Percentiles rank a stretch among this genome's conserved stretches.
Evolutionary conservation across 2,113 vertebrate genomes (phyloP).

Genomic region (Lucifuga dentata): DNA sequence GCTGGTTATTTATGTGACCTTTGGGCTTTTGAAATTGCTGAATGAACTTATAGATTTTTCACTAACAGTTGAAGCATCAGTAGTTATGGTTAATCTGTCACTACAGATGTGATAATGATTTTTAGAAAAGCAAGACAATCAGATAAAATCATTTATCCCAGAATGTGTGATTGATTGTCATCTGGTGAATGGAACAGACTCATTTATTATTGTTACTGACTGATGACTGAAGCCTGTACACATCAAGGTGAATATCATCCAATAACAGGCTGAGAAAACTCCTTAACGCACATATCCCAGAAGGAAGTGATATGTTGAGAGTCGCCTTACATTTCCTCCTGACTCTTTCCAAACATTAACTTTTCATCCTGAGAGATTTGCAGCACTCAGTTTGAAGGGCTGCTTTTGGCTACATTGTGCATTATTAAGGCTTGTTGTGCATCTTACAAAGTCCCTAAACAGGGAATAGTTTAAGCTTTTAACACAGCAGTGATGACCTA

Average conservation of each 20-base stretch:
- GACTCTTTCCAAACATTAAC: constrained; percentile 29
- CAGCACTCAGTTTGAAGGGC: constrained; percentile 50
- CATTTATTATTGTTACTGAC: constrained; percentile 26
- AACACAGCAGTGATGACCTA: constrained; percentile 20
- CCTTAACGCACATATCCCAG: constrained; percentile 53
- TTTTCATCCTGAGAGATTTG: constrained; percentile 48
- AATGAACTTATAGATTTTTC: too few species aligned
- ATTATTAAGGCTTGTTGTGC: constrained; percentile 63
- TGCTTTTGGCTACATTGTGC: constrained; percentile 5
- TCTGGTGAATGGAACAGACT: not conserved
- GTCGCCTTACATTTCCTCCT: constrained; percentile 32
- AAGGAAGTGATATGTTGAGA: constrained; percentile 28
- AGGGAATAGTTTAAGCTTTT: constrained; percentile 43
- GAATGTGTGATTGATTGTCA: not conserved
- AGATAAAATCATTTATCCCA: not conserved
- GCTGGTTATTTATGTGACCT: too few species aligned
- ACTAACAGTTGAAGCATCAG: too few species aligned
- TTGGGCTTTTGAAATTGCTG: too few species aligned
- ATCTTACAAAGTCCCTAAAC: constrained; percentile 48
- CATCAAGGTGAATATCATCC: constrained; percentile 15
- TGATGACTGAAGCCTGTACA: constrained; percentile 29
- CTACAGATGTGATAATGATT: not conserved
- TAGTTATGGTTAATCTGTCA: too few species aligned
- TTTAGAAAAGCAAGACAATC: not conserved
- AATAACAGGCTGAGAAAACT: constrained; percentile 40